phyloP scores from a whole-genome alignment of 2,888 invertebrate species.

The Calliopum simillimum region DNA sequence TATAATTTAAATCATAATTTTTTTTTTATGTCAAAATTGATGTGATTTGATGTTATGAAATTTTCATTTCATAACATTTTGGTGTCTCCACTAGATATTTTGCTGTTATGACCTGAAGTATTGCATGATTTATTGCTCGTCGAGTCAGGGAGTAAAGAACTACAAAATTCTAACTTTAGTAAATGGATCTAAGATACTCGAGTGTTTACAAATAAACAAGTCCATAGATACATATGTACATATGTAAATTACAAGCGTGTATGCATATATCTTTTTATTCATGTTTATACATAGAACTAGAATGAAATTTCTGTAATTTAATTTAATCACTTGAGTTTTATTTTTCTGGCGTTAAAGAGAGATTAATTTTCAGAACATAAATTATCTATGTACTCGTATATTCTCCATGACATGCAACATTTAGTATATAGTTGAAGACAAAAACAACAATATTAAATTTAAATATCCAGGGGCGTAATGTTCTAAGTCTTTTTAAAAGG shows the following conservation, averaged over 20 bases:
- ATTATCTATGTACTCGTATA: conserved; percentile 18
- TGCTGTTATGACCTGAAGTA: too few relatives aligned
- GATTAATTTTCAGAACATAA: conserved; percentile 19
- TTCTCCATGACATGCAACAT: conserved; percentile 28
- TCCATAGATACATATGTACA: neutral
- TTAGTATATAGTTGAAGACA: conserved; percentile 19
- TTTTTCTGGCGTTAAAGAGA: neutral
- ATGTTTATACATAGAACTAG: neutral
- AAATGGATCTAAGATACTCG: too few relatives aligned
- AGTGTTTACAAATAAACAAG: too few relatives aligned
- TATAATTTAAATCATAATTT: too few relatives aligned
- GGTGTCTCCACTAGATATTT: too few relatives aligned
- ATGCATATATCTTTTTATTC: neutral
- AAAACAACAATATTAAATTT: conserved; percentile 8
- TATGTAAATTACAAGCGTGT: too few relatives aligned
- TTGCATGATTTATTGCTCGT: neutral
- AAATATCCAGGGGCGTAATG: conserved; percentile 1
- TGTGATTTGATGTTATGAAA: too few relatives aligned
- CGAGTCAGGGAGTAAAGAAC: neutral
- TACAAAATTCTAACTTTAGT: too few relatives aligned
- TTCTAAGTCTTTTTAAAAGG: neutral
- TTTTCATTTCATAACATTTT: too few relatives aligned
- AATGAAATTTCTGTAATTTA: conserved; percentile 33
- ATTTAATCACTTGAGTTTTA: conserved; percentile 36
- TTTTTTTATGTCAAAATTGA: too few relatives aligned